Evolutionary conservation across 1,140 invertebrate genomes (phyloP), one percentile per base, ranked within the genome.

Genomic region (Rhagoletis zephyria): DNA sequence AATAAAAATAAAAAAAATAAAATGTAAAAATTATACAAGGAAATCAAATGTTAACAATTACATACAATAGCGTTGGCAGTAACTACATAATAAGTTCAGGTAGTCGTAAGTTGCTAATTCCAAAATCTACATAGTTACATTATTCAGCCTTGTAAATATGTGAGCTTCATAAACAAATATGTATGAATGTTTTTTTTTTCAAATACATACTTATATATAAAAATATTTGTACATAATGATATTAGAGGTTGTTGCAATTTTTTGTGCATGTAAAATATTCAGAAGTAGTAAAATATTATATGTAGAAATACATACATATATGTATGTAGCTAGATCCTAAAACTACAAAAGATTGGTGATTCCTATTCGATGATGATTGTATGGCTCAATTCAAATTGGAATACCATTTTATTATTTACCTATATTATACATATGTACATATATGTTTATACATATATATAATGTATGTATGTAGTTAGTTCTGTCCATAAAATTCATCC

Each of bases 41-140:
- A 87, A 87, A 87, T 85, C 87, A 85, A 87, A 87, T 85, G 87
- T 87, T 87, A 87, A 87, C 87, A 87, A 67, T 67, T 87, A 87
- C n/a, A 86, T 9, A 63, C 61, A 87, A 86, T 51, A 63, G 74
- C 19, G 42, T 42, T 70, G n/a, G 3, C 48, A 14, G 16, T 51
- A 81, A 48, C 16, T 6, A 30, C 30, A 30, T 30, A 56, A 56
- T 81, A 74, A 81, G 74, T 81, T n/a, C 48, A 56, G 45, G 74
- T 81, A 81, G 48, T 56, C 48, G 45, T 56, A 81, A 48, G 2
- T 81, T 81, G 48, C 74, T 9, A 59, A 19, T 19, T 67, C 51
- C 3, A 45, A 81, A 56, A n/a, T n/a, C 56, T 6, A 63, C 61
- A 63, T 10, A n/a, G 7, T 56, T 81, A 81, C 1, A 30, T n/a